Evolutionary conservation across 2,797 vertebrate species (phyloP), one percentile per base, ranked within the genome.

Genomic region (Valencia hispanica): DNA sequence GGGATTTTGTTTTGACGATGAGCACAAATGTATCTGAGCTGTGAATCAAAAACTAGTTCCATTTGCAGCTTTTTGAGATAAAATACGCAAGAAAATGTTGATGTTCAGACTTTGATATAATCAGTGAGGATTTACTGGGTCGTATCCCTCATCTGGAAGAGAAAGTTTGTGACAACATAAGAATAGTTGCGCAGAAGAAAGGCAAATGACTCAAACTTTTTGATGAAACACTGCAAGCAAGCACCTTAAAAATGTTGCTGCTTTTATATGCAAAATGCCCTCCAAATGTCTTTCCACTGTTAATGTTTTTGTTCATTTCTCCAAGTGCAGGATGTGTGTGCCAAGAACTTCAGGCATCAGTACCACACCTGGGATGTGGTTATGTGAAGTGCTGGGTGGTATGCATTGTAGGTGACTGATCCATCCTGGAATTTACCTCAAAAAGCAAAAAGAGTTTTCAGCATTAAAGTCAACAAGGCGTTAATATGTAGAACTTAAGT

Each of bases 311-410:
- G 51, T 53, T 80, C 48, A 73, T 43, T n/a, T 9, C 72, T 79
- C 85, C 85, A 90, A 87, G 85, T 90, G 88, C 80, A 43, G 79
- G 48, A 15, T 0, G 68, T 65, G 78, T 82, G 74, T 78, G 68
- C 68, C 74, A 82, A 48, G 22, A 73, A 7, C 71, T 82, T n/a
- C 72, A 80, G 48, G 90, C 86, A 81, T 79, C 85, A 78, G 53
- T 65, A 2, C 57, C 82, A 81, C 85, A 84, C 89, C 83, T 91
- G 84, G 82, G 78, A 79, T 86, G 85, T 81, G 86, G 85, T 86
- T 77, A 79, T 80, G 68, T 55, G 9, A 83, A 79, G 34, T 11
- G 75, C 77, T 74, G 70, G 68, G 74, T 83, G 87, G 78, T 83
- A 74, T 85, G 82, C 81, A 83, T 2, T 66, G 68, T 34, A 39